Evolutionary conservation across 2,888 invertebrate genomes (phyloP), one percentile per base, ranked within the genome.

Genomic region (Nomada fabriciana): DNA sequence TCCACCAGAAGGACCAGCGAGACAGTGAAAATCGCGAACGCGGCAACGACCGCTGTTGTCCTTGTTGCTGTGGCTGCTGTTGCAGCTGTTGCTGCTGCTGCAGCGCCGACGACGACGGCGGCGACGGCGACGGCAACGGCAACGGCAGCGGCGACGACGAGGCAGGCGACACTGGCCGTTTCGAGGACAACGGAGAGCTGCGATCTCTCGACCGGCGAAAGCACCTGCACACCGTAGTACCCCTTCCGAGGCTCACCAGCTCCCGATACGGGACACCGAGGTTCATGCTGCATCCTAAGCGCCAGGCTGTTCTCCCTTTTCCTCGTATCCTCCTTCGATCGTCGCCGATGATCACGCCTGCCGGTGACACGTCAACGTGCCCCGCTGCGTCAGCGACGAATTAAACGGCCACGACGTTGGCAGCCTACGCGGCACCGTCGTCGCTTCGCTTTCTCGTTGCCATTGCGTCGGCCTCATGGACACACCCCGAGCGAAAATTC

Each of bases 251-350:
- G 90, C 92, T 92, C 92, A 87, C 91, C 90, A 91, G 91, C 93
- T 93, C 92, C 92, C 91, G 91, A 87, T 91, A 91, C 91, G 89
- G 91, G 92, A 88, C 90, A 90, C 91, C 91, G 92, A 90, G 92
- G 93, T 91, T 93, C 94, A 93, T 93, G 92, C 93, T 93, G 94
- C 94, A 94, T 94, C 91, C 92, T 93, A 93, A 88, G 90, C 91
- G 68, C 82, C 80, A 80, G 76, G 82, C 84, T 82, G 59, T 77
- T 68, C 85, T 73, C 81, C 84, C 80, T 80, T 70, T 82, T 69
- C 76, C 71, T 74, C 71, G 68, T 64, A 65, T 69, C 42, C 80
- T 65, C 65, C 67, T 59, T 57, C 73, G 75, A 36, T 65, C 82
- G 70, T 76, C 81, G 71, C 75, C 86, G 82, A 84, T 78, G 82